These are phyloP conservation scores for Marcusenius ussheri DNA, from an alignment of 2,113 vertebrate species.

Conservation along the genomic window DNA sequence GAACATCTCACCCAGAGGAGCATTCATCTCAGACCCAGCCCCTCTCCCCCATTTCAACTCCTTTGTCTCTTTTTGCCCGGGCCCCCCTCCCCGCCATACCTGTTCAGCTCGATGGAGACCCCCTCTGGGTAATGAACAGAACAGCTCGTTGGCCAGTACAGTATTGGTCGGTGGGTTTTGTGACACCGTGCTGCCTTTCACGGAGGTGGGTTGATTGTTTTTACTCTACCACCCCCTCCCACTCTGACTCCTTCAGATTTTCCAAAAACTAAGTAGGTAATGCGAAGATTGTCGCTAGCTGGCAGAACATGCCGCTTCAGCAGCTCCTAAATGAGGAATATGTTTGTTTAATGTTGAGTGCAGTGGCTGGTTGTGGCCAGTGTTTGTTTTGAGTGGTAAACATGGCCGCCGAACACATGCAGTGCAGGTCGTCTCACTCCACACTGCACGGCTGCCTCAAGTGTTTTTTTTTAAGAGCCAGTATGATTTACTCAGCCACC, in stretches of 20 bases:
- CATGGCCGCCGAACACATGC: neutral
- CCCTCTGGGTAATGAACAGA: constrained; percentile 71
- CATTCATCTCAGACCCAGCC: neutral
- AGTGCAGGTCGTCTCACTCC: neutral
- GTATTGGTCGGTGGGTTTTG: neutral
- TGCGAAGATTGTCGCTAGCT: neutral
- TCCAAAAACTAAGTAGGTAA: neutral
- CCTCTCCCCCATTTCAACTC: neutral
- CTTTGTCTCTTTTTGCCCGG: constrained; percentile 14
- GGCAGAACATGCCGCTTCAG: neutral
- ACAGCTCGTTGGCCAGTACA: neutral
- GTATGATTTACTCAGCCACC: too few relatives aligned
- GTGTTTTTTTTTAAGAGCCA: too few relatives aligned
- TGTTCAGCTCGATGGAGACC: constrained; percentile 61
- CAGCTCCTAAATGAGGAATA: neutral
- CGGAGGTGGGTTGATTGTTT: neutral
- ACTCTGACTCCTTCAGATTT: neutral
- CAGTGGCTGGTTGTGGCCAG: neutral
- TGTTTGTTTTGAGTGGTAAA: neutral
- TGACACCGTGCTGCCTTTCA: neutral
- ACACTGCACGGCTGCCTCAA: neutral
- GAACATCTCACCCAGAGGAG: constrained; percentile 42
- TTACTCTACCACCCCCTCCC: too few relatives aligned
- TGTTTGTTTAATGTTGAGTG: neutral
- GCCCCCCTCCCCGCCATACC: constrained; percentile 50